These are phyloP conservation scores for Allygus modestus DNA, from an alignment of 2,888 invertebrate genomes.

Conservation along the genomic window DNA sequence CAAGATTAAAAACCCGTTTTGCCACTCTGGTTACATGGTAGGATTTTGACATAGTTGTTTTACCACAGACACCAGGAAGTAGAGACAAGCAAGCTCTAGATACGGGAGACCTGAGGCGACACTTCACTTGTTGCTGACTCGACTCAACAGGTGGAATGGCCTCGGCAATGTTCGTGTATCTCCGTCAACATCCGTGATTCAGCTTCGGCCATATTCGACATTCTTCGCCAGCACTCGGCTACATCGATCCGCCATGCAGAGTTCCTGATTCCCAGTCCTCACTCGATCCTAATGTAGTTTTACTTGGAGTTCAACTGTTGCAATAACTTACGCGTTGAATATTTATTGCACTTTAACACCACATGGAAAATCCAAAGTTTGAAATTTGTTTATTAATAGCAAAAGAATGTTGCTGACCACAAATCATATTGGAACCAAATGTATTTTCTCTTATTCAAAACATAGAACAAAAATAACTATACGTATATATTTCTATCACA, in stretches of 20 bases:
- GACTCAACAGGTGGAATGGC: not conserved
- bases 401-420: too few relatives aligned
- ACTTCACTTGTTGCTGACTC: slow-evolving; percentile 33
- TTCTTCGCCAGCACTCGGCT: not conserved
- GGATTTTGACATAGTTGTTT: too few relatives aligned
- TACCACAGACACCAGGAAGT: not conserved
- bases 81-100: not conserved
- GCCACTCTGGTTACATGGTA: too few relatives aligned
- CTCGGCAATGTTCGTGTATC: not conserved
- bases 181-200: not conserved
- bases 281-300: not conserved
- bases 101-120: not conserved
- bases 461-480: too few relatives aligned
- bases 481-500: too few relatives aligned
- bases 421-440: too few relatives aligned
- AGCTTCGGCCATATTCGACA: not conserved
- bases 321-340: too few relatives aligned
- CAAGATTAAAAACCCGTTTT: too few relatives aligned
- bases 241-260: slow-evolving; percentile 35
- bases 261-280: slow-evolving; percentile 41
- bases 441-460: too few relatives aligned
- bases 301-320: not conserved
- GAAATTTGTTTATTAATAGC: too few relatives aligned
- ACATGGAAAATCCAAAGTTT: too few relatives aligned
- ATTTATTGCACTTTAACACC: too few relatives aligned